Percentiles rank a stretch among this genome's conserved stretches.
Evolutionary conservation across 1,140 invertebrate genomes (phyloP).

Genomic region (Brachionus rotundiformis): DNA sequence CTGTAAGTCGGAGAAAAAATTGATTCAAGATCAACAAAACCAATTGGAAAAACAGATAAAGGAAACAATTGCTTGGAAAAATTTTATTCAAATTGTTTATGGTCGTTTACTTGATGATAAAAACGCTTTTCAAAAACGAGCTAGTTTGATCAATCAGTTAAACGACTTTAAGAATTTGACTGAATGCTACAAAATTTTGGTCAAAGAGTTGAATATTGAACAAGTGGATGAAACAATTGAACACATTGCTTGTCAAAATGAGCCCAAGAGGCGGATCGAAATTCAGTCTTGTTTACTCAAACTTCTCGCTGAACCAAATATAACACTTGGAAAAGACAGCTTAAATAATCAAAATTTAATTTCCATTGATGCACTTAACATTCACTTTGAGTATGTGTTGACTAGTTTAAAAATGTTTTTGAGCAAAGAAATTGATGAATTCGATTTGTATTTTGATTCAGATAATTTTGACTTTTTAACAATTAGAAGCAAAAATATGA

Average conservation of each 20-base stretch:
- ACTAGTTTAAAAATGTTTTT: background rate
- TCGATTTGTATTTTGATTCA: background rate
- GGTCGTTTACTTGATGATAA: background rate
- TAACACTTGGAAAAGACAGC: background rate
- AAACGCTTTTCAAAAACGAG: background rate
- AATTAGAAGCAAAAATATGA: background rate
- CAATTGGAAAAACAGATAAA: background rate
- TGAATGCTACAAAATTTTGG: background rate
- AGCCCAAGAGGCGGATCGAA: background rate
- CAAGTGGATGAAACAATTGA: background rate
- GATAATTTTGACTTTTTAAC: background rate
- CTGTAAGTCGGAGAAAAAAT: slow-evolving; percentile 6
- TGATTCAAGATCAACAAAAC: background rate
- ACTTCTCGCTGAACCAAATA: background rate
- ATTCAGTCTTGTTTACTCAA: background rate
- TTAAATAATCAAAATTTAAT: background rate
- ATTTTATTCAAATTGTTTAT: background rate
- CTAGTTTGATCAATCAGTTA: background rate
- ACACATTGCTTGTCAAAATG: background rate
- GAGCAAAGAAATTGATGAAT: background rate
- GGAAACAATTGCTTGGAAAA: background rate
- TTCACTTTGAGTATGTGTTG: background rate
- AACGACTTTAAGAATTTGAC: background rate
- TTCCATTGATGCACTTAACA: background rate
- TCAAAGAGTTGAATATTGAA: background rate